Evolutionary conservation across 2,888 invertebrate species (phyloP).

Genomic region (Antheraea assamensis): DNA sequence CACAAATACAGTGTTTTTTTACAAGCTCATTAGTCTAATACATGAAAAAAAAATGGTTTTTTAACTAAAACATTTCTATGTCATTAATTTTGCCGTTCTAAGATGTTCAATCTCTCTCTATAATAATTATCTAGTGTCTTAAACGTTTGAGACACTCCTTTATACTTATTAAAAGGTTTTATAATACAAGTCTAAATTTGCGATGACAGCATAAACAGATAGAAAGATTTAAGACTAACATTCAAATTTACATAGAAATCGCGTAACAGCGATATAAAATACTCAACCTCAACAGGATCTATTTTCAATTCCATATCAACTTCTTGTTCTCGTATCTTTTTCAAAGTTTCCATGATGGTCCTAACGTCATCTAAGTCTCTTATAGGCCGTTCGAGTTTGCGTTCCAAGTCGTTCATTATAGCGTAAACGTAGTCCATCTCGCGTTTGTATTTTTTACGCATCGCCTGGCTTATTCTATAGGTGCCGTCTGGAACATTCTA

Average conservation of each 20-base stretch:
- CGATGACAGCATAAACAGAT: neutral
- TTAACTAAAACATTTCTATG: too few species aligned
- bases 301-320: conserved; percentile 97
- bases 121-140: too few species aligned
- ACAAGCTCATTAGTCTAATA: too few species aligned
- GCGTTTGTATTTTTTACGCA: conserved; percentile 94
- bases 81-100: too few species aligned
- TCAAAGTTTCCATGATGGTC: conserved; percentile 95
- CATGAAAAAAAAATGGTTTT: too few species aligned
- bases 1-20: too few species aligned
- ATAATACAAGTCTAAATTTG: too few species aligned
- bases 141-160: too few species aligned
- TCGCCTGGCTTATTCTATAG: conserved; percentile 90
- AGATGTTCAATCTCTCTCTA: too few species aligned
- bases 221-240: neutral
- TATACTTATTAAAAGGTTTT: too few species aligned
- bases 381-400: conserved; percentile 93
- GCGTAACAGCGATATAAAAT: neutral
- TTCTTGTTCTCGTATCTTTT: conserved; percentile 96
- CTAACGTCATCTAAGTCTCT: conserved; percentile 97
- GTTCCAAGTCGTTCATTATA: conserved; percentile 95
- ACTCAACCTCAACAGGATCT: conserved; percentile 93
- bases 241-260: neutral
- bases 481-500: conserved; percentile 81
- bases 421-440: conserved; percentile 97